These are phyloP conservation scores for Malacoraja senta DNA, from an alignment of 2,797 vertebrate species.

Conservation along the genomic window DNA sequence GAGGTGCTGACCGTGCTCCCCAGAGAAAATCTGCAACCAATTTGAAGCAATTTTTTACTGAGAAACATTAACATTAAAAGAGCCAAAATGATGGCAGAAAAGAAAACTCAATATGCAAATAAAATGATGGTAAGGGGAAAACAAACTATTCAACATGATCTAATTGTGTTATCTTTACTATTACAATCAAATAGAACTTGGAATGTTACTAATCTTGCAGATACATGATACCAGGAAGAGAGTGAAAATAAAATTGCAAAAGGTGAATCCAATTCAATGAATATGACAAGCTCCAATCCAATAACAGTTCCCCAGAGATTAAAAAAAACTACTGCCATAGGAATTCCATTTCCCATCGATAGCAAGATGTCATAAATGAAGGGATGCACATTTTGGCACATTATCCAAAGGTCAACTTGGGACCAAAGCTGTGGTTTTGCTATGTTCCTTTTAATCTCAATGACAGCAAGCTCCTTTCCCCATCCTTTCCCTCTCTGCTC, in stretches of 20 bases:
- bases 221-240: neutral
- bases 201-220: slow-evolving; percentile 7
- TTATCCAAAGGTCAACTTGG: neutral
- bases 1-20: neutral
- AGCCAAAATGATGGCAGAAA: neutral
- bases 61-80: neutral
- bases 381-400: slow-evolving; percentile 16
- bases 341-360: neutral
- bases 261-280: neutral
- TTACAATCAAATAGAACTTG: neutral
- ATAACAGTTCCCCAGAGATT: neutral
- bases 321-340: neutral
- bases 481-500: neutral
- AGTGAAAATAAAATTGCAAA: neutral
- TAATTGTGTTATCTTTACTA: neutral
- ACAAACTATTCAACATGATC: slow-evolving; percentile 23
- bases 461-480: neutral
- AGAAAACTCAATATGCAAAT: neutral
- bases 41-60: neutral
- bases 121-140: neutral
- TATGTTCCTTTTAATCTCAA: slow-evolving; percentile 3
- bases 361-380: neutral
- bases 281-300: neutral
- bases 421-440: neutral
- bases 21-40: neutral